Evolutionary conservation across 1,140 invertebrate species (phyloP), one percentile per base, ranked within the genome.

Genomic region (Riptortus pedestris): DNA sequence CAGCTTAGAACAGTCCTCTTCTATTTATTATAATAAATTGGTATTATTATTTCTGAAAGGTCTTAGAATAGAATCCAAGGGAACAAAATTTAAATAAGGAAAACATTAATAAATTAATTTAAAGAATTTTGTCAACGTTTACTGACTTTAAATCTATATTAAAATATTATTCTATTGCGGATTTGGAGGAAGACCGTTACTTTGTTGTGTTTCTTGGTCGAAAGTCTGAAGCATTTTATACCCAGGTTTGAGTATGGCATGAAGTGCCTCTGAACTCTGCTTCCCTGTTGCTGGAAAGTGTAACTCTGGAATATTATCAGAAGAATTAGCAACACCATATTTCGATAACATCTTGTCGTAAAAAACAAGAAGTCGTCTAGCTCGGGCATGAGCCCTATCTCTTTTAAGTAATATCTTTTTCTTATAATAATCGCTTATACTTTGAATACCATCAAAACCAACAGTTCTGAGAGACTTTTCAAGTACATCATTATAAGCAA

Each of bases 381-480:
- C 51, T 0, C 51, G 20, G 51, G 24, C 24, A 55, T 24, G 51
- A 1, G 51, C 51, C 2, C 51, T 22, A 12, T 55, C 51, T 11
- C 48, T n/a, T 24, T 55, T 55, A 9, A 24, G 3, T 5, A 55
- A 26, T 24, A 55, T 26, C 14, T 26, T 22, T 5, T 26, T 22
- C 12, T 24, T 55, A 26, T 55, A 55, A 55, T 55, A 55, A 55
- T 55, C 51, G 14, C 26, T 55, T 14, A 55, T 24, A 24, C 20
- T 55, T 2, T 51, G 48, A 55, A 55, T 55, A 0, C 51, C 51
- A 26, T 55, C 24, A 14, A 55, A 9, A 0, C 51, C 51, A 27
- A 55, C 51, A 3, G 51, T 55, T 14, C 51, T 22, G 3, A 55
- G 14, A 1, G 51, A 22, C 24, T 55, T 55, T 4, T 55, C 48